Evolutionary conservation across 2,113 vertebrate genomes (phyloP), one percentile per base, ranked within the genome.

Genomic region (Probosciger aterrimus): DNA sequence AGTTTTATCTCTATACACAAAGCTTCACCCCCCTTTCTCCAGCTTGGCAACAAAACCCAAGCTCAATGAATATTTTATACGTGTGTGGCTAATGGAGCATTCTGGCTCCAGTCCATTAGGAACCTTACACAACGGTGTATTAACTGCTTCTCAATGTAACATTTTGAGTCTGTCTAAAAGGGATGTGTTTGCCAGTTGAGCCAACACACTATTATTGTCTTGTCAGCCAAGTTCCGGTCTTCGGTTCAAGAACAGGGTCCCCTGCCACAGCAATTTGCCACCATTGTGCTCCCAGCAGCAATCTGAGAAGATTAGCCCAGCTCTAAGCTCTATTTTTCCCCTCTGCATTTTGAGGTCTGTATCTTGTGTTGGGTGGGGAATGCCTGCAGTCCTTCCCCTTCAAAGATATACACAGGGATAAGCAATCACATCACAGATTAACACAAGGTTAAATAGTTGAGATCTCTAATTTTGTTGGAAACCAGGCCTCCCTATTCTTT

Each of bases 101-200:
- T 96, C 73, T 98, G 97, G 96, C 97, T 96, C 71, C 88, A 91
- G 79, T 98, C 97, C 97, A 96, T 93, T 92, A 97, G 97, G 94
- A 93, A 95, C 95, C 90, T 97, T 97, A 92, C 96, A 98, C 96
- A 98, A 97, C 94, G 55, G 91, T 97, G 97, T 97, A 94, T 98
- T 97, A 98, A 97, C 96, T 96, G 81, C 88, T 97, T 94, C 92
- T 94, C 97, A 93, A 14, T 82, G 82, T 95, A 93, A 94, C 95
- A 95, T 96, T 97, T 96, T 95, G 77, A 53, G 96, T 90, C 96
- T 94, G 80, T 95, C 86, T 94, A 94, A 97, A 97, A 91, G 82
- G 62, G 57, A 93, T 93, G 90, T 73, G 67, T 96, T 89, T 96
- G 89, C 83, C 96, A 97, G 88, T 95, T 96, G 31, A 95, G 62